Evolutionary conservation across 2,888 invertebrate genomes (phyloP).

Genomic region (Xestia c-nigrum): DNA sequence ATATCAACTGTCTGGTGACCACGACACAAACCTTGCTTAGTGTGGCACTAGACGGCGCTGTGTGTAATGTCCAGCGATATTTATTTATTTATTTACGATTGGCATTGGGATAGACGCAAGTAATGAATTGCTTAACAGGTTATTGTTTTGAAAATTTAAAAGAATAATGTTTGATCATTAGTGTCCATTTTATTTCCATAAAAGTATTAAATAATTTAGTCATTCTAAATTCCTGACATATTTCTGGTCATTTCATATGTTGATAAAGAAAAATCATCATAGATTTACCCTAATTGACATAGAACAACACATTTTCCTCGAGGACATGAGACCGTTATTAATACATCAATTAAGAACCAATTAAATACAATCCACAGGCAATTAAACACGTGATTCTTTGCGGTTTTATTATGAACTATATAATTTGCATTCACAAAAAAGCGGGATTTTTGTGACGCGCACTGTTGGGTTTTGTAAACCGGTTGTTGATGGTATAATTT

Average conservation of each 20-base stretch:
- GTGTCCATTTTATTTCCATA: neutral
- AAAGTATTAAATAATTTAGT: neutral
- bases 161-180: neutral
- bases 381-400: neutral
- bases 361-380: neutral
- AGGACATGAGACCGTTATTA: neutral
- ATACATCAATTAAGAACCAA: neutral
- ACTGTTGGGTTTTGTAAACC: constrained; percentile 5
- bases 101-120: neutral
- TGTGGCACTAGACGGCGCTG: too few species aligned
- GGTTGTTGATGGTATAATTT: constrained; percentile 17
- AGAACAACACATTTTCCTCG: neutral
- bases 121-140: neutral
- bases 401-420: constrained; percentile 5
- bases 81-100: too few species aligned
- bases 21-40: too few species aligned
- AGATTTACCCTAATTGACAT: neutral
- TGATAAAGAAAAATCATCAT: neutral
- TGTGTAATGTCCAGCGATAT: too few species aligned
- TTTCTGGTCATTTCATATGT: neutral
- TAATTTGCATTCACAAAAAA: constrained; percentile 15
- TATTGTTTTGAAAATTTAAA: neutral
- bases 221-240: neutral
- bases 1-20: too few species aligned
- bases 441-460: neutral